Base-by-base conservation (phyloP, 1,140 invertebrate genomes). In the Sycophila sp. region DNA sequence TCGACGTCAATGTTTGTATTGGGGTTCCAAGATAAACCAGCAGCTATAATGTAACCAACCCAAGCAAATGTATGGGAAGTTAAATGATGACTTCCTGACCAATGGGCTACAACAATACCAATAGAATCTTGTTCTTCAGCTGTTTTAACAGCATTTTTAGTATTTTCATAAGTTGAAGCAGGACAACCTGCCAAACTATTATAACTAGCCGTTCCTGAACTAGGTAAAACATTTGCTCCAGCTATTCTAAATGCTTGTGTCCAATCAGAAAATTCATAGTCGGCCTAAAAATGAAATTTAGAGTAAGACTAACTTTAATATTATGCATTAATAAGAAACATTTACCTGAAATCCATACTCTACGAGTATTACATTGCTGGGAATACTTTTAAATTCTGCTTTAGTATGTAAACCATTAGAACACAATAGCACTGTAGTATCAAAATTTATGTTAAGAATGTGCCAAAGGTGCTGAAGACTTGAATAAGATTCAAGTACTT, bases 181-280 rank as follows among this genome's bases (percentile, higher is more conserved):
- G 90, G 90, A 82, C 90, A 91, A 24, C 90, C 90, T 24, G 90
- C 88, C 53, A 91, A 78, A 79, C 90, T 91, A 74, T 91, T 91
- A 86, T 91, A 92, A 74, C 90, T 89, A 32, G 90, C 88, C 40
- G 91, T 92, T 34, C 90, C 91, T 45, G 90, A 90, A 77, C 89
- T 90, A 6, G 90, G 86, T 70, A 88, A 83, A 64, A 90, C 87
- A 68, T 88, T 87, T 34, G 88, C 86, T 22, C 90, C 90, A 56
- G 83, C 87, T 64, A 87, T 73, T 71, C 87, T 82, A 36, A 88
- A 86, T 13, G 87, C 79, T 79, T 88, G 86, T 15, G 89, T 89
- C 80, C 88, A 89, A 66, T 87, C 85, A 4, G 86, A 87, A 80
- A 91, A 92, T 80, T 91, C 89, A 79, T 91, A 90, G 79, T 91